phyloP scores from a whole-genome alignment of 2,113 vertebrate genomes.

The Eonycteris spelaea region DNA sequence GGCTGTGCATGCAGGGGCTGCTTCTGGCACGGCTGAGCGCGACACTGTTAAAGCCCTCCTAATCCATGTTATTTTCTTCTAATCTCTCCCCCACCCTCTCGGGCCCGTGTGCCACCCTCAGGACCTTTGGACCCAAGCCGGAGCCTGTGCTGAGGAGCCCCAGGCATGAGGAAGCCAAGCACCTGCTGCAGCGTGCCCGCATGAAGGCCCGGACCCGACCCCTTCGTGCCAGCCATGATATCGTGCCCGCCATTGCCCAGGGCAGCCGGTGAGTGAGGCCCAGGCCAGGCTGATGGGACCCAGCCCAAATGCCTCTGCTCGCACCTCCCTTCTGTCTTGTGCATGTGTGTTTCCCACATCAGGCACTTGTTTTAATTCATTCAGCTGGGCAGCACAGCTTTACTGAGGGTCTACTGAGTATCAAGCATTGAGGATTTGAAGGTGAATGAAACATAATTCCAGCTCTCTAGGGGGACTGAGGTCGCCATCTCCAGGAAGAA shows the following conservation, averaged over 20 bases:
- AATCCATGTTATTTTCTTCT: constrained; percentile 83
- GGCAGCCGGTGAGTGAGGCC: constrained; percentile 83
- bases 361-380: background rate
- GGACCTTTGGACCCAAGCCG: constrained; percentile 81
- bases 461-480: background rate
- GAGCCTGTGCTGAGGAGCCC: constrained; percentile 90
- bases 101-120: constrained; percentile 64
- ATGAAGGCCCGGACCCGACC: constrained; percentile 92
- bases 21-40: constrained; percentile 56
- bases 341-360: background rate
- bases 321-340: background rate
- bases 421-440: background rate
- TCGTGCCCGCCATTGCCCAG: constrained; percentile 80
- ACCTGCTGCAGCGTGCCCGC: constrained; percentile 89
- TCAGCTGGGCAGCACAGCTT: background rate
- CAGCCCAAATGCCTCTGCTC: background rate
- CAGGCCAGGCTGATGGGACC: background rate
- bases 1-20: background rate
- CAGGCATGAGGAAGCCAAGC: constrained; percentile 92
- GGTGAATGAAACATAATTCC: background rate
- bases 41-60: constrained; percentile 79
- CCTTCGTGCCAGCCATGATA: constrained; percentile 92
- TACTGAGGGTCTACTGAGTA: background rate
- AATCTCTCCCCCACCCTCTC: constrained; percentile 64
- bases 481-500: background rate